Evolutionary conservation across 2,888 invertebrate genomes (phyloP).

Genomic region (Nephrotoma guestfalica): DNA sequence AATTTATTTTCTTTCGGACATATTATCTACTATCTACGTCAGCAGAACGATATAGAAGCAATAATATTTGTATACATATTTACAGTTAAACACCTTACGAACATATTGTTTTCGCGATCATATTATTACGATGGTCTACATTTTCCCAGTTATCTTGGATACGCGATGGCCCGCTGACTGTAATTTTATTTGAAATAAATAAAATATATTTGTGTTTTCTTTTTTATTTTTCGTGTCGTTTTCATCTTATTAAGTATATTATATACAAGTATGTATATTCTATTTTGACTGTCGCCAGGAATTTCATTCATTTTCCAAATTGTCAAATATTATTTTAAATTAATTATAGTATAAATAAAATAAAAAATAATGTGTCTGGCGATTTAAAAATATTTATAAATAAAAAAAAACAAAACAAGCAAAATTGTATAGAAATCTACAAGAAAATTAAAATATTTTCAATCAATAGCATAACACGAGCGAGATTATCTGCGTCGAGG

Average conservation of each 20-base stretch:
- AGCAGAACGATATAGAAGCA: background rate
- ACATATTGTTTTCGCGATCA: background rate
- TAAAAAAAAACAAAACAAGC: background rate
- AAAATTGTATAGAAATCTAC: background rate
- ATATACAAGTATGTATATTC: background rate
- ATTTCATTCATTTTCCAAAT: background rate
- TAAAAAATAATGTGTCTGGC: background rate
- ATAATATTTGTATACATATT: background rate
- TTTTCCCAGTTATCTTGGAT: background rate
- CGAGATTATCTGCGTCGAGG: background rate
- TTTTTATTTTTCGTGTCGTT: background rate
- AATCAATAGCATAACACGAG: background rate
- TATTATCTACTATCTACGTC: background rate
- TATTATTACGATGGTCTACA: too few species aligned
- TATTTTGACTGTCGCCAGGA: background rate
- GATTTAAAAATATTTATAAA: background rate
- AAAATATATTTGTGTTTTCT: background rate
- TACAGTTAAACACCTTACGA: background rate
- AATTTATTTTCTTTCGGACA: background rate
- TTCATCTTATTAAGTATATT: background rate
- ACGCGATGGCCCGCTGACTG: background rate
- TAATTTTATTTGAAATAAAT: background rate
- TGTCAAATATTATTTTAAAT: background rate
- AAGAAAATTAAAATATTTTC: background rate
- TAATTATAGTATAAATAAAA: background rate